Evolutionary conservation across 2,113 vertebrate species (phyloP), one percentile per base, ranked within the genome.

Genomic region (Hucho hucho): DNA sequence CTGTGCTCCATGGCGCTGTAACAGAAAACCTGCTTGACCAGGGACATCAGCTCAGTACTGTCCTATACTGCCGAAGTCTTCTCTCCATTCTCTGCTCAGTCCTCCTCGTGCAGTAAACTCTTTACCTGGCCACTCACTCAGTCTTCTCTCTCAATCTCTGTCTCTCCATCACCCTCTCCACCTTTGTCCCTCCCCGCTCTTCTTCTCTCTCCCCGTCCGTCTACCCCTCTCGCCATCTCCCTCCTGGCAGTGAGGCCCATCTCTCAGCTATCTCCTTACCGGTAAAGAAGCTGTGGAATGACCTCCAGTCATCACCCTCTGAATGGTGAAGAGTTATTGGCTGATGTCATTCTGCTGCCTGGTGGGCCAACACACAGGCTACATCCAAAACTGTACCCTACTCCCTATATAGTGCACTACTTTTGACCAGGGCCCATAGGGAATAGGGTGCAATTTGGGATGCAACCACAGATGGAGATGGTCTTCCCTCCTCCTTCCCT

Each of bases 301-400:
- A 81, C 75, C 82, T 66, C 80, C 70, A 70, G 73, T 87, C 84
- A 74, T 68, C 78, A 78, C 76, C 77, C 49, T 77, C 75, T 79
- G 81, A 87, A 84, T 26, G 74, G 69, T 66, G 65, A 65, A 37
- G 82, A 90, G 75, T 86, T 84, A 86, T 72, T 76, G 79, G 83
- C 79, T 89, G 87, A 92, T 88, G 85, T 90, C 83, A 90, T 68
- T 29, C 47, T 3, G 28, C 66, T 58, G 71, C 47, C 64, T 61
- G 6, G 49, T 22, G 68, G 32, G 81, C 86, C 76, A 83, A 78
- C 71, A 29, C 16, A 79, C 88, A 49, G 47, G 47, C 11, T 16
- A 49, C 47, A 16, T 49, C 12, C 3, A 14, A 16, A 49, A 49
- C 4, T 11, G 47, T 9, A 49, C 14, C 47, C 47, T 49, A 49